phyloP scores from a whole-genome alignment of 2,113 vertebrate genomes.

The Regulus satrapa region DNA sequence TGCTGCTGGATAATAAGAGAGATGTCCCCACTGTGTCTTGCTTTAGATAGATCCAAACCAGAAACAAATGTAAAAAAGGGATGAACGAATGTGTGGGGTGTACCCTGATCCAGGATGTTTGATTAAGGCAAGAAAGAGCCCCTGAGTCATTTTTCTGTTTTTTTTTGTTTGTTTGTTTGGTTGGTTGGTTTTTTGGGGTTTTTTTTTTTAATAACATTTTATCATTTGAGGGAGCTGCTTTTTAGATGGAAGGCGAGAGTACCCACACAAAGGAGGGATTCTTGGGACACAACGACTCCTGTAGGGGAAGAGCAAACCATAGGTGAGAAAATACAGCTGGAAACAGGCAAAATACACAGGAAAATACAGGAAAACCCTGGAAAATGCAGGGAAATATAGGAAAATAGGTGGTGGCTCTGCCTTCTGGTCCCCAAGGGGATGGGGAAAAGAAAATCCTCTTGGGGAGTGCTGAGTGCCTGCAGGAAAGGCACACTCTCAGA shows the following conservation, averaged over 20 bases:
- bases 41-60: background rate
- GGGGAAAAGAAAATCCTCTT: background rate
- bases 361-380: background rate
- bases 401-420: background rate
- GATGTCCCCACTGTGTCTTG: background rate
- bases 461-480: background rate
- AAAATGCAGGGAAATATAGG: background rate
- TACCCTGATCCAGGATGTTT: background rate
- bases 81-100: background rate
- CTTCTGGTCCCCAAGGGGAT: fast-evolving
- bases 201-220: background rate
- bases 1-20: background rate
- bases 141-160: no score
- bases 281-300: background rate
- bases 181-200: no score
- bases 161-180: no score
- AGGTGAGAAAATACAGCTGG: background rate
- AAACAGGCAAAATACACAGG: background rate
- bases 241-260: background rate
- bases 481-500: fast-evolving
- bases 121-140: background rate
- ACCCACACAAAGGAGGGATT: background rate
- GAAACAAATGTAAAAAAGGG: background rate
- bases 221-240: background rate
- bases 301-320: background rate